Evolutionary conservation across 2,113 vertebrate species (phyloP).

Genomic region (Bagarius yarrelli): DNA sequence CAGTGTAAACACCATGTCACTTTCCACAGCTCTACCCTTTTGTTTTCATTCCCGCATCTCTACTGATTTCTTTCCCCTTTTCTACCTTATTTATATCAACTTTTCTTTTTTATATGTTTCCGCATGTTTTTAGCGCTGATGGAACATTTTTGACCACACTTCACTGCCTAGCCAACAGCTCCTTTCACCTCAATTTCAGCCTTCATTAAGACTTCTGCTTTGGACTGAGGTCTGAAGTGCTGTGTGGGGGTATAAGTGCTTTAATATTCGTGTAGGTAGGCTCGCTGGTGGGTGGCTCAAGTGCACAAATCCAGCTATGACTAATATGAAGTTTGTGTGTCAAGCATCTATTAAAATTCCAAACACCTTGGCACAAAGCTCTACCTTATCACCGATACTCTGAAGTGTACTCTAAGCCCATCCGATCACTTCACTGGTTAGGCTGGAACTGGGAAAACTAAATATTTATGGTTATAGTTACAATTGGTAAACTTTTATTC

Average conservation of each 20-base stretch:
- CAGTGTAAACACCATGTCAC: conserved; percentile 64
- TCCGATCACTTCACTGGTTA: conserved; percentile 5
- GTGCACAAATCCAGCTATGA: conserved; percentile 25
- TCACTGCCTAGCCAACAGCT: conserved; percentile 10
- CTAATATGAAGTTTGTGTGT: conserved; percentile 31
- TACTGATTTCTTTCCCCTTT: background rate
- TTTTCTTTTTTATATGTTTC: background rate
- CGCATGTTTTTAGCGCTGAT: background rate
- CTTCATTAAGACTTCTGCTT: conserved; percentile 35
- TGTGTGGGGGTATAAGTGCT: conserved; percentile 38
- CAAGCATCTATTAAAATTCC: conserved; percentile 43
- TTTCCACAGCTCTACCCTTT: conserved; percentile 21
- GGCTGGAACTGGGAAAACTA: background rate
- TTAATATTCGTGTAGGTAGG: conserved; percentile 40
- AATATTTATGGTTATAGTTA: background rate
- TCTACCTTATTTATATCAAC: conserved; percentile 14
- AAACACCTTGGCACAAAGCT: conserved; percentile 40
- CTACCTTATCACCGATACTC: conserved; percentile 26
- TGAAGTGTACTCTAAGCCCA: background rate
- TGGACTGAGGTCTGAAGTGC: conserved; percentile 36
- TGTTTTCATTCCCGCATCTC: conserved; percentile 42
- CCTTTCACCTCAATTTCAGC: conserved; percentile 33
- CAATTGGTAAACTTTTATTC: background rate
- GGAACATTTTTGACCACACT: conserved; percentile 14
- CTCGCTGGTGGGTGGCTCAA: conserved; percentile 48